These are phyloP conservation scores for Nesometra sesokonis DNA, from an alignment of 35 echinoderm and acorn worm genomes.

Conservation along the genomic window DNA sequence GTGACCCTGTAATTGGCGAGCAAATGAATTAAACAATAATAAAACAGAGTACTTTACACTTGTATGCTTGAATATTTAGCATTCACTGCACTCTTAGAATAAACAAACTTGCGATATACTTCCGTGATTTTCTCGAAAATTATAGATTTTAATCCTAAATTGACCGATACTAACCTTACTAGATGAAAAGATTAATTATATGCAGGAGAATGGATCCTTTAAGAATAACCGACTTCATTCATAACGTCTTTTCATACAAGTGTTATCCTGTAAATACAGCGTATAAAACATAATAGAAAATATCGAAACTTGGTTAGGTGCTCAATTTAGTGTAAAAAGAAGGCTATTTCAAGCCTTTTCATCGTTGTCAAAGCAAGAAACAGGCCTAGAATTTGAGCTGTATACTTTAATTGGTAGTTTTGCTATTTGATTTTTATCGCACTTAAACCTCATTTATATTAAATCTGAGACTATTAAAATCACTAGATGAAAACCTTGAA, in stretches of 20 bases:
- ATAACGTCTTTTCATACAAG: neutral
- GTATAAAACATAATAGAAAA: neutral
- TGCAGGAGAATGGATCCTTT: neutral
- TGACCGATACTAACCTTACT: neutral
- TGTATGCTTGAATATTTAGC: neutral
- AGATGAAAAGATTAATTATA: neutral
- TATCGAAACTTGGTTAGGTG: neutral
- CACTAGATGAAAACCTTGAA: too few species aligned
- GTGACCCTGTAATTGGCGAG: neutral
- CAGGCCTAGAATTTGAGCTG: neutral
- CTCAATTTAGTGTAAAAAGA: neutral
- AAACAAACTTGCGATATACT: neutral
- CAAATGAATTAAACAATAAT: neutral
- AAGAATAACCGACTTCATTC: neutral
- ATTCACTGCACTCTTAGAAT: neutral
- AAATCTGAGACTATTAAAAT: too few species aligned
- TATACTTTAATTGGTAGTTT: too few species aligned
- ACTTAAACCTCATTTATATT: too few species aligned
- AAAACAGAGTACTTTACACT: neutral
- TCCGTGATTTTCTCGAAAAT: neutral
- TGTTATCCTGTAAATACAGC: neutral
- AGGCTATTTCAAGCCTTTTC: neutral
- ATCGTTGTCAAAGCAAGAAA: neutral
- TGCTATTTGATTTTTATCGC: too few species aligned
- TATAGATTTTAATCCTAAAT: neutral